Percentiles rank a stretch among this genome's conserved stretches.
Evolutionary conservation across 1,140 invertebrate genomes (phyloP).

Genomic region (Panonychus citri): DNA sequence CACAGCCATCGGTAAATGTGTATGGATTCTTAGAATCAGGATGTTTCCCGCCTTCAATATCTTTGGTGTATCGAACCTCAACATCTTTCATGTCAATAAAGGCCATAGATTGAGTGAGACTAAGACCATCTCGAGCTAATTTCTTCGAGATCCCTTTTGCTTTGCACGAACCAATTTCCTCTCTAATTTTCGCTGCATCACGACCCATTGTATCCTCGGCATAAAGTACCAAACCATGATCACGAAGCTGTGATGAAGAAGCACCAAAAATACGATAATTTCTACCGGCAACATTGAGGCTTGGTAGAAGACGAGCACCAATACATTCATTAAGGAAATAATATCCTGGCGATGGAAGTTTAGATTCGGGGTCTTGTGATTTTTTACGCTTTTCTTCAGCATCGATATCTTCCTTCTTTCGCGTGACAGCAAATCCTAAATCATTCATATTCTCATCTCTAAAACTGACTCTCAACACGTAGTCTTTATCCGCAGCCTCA

Average conservation of each 20-base stretch:
- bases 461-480: no score
- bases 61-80: constrained; percentile 6
- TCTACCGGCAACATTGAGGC: constrained; percentile 13
- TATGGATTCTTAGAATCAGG: constrained; percentile 9
- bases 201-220: constrained; percentile 9
- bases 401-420: no score
- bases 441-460: no score
- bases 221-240: constrained; percentile 19
- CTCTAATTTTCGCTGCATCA: constrained; percentile 8
- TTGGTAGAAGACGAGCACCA: constrained; percentile 5
- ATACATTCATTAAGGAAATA: constrained; percentile 6
- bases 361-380: neutral
- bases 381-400: no score
- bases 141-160: constrained; percentile 18
- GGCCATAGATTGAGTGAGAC: constrained; percentile 36
- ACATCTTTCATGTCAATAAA: constrained; percentile 40
- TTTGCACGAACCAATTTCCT: constrained; percentile 16
- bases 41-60: constrained; percentile 7
- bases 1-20: constrained; percentile 18
- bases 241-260: constrained; percentile 19
- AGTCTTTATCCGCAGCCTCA: no score
- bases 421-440: no score
- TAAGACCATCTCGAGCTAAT: constrained; percentile 19
- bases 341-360: neutral
- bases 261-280: constrained; percentile 18